These are phyloP conservation scores for Podocnemis expansa DNA, from an alignment of 2,113 vertebrate species.

Conservation along the genomic window DNA sequence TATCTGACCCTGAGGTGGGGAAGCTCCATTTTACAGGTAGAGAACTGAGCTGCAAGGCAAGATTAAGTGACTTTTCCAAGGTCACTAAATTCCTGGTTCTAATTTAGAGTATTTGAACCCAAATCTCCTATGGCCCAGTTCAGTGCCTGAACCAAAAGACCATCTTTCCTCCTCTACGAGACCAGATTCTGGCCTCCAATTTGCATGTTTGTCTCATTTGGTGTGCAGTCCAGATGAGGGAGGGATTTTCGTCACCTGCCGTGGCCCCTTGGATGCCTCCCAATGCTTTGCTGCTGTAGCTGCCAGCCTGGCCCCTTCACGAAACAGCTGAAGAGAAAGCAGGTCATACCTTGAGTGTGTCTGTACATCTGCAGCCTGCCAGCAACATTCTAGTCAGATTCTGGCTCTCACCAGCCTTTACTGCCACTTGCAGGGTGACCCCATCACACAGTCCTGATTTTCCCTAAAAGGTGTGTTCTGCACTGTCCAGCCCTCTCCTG, in stretches of 20 bases:
- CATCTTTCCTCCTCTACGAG: background rate
- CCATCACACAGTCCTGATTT: background rate
- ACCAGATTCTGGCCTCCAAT: background rate
- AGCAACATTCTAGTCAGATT: background rate
- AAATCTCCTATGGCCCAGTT: fast-evolving
- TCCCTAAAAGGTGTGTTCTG: background rate
- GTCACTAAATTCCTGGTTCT: background rate
- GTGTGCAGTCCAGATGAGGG: background rate
- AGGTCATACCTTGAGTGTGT: background rate
- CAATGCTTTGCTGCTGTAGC: background rate
- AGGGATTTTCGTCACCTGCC: background rate
- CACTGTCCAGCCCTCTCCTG: background rate
- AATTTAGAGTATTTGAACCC: background rate
- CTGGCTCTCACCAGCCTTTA: background rate
- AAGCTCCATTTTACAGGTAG: background rate
- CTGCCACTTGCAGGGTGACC: background rate
- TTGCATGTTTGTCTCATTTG: background rate
- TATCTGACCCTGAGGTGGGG: background rate
- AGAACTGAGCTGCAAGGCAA: background rate
- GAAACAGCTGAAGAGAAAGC: background rate
- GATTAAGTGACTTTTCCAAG: background rate
- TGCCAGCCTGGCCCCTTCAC: background rate
- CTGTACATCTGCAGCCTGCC: background rate
- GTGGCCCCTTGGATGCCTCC: background rate
- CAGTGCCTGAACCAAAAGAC: background rate